A percentile compares a stretch with the other conserved stretches of the same genome.
phyloP scores from a whole-genome alignment of 1,140 invertebrate genomes.

The Antheraea pernyi region DNA sequence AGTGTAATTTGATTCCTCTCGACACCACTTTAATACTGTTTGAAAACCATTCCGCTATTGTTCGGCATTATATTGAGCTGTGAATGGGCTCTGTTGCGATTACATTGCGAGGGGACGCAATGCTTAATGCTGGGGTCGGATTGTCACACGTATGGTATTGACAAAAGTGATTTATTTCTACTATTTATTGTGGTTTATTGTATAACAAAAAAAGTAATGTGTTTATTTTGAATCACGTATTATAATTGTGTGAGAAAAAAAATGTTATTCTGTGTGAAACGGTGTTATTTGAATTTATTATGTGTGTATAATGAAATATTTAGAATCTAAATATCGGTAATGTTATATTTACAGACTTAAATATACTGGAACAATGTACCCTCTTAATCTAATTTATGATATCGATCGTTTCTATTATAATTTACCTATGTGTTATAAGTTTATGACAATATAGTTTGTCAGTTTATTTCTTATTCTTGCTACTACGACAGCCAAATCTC shows the following conservation, averaged over 20 bases:
- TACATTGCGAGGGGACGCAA: conserved; percentile 8
- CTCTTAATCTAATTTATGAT: no score
- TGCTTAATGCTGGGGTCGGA: conserved; percentile 15
- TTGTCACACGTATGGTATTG: conserved; percentile 19
- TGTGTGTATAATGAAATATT: no score
- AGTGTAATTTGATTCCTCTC: conserved; percentile 8
- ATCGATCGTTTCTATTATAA: no score
- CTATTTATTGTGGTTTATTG: conserved; percentile 8
- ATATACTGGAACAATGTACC: no score
- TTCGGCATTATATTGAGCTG: conserved; percentile 34
- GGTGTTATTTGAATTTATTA: background rate
- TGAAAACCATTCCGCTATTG: conserved; percentile 29
- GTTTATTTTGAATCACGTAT: background rate
- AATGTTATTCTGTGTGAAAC: background rate
- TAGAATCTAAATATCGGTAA: no score
- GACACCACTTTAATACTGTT: conserved; percentile 31
- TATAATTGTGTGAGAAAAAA: conserved; percentile 3
- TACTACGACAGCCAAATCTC: no score
- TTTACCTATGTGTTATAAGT: no score
- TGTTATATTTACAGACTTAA: no score
- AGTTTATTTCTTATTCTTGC: no score
- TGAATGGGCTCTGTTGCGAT: background rate
- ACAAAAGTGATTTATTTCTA: conserved; percentile 22
- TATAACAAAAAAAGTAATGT: background rate
- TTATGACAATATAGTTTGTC: no score